Conservation (phyloP, 2,797 vertebrate genomes). For the Graptemys geographica region DNA sequence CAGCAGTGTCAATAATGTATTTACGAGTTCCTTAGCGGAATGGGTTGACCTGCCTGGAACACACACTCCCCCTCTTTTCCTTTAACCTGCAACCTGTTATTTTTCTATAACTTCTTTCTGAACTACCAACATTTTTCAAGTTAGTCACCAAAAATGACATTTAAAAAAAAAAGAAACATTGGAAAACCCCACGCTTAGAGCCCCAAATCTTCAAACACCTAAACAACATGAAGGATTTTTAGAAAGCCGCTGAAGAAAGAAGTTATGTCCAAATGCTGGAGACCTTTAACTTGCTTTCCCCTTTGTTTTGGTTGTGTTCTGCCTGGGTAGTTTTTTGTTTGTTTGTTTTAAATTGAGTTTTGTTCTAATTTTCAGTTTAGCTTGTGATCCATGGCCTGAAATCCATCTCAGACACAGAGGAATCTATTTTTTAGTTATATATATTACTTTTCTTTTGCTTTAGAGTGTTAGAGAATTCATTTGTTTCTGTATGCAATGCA, state of each 20-base stretch:
- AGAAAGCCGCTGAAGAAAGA: neutral
- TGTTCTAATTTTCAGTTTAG: neutral
- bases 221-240: neutral
- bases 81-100: neutral
- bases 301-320: neutral
- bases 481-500: fast-evolving
- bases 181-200: neutral
- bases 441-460: neutral
- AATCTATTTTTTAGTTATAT: neutral
- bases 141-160: neutral
- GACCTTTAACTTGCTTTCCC: neutral
- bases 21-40: neutral
- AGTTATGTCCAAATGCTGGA: neutral
- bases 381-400: neutral
- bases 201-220: neutral
- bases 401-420: neutral
- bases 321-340: neutral
- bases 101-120: neutral
- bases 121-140: neutral
- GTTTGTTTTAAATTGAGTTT: neutral
- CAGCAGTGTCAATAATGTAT: neutral
- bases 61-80: neutral
- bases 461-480: neutral
- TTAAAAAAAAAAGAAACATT: neutral
- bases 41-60: neutral